phyloP scores from a whole-genome alignment of 2,888 invertebrate genomes.

The Folsomia manolachei region DNA sequence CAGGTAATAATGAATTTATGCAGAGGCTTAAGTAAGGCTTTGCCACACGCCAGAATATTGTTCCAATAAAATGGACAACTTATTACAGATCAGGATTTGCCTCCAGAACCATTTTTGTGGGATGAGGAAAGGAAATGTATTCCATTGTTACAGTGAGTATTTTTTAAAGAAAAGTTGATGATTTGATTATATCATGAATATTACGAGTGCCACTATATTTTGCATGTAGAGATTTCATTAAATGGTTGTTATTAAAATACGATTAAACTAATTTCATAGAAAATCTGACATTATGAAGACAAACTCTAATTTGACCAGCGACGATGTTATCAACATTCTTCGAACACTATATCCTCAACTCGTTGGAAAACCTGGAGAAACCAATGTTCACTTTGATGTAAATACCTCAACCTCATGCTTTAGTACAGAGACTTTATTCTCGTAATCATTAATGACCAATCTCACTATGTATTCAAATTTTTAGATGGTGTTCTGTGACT shows the following conservation, averaged over 20 bases:
- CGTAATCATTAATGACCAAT: not conserved
- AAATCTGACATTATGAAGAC: not conserved
- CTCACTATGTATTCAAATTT: too few relatives aligned
- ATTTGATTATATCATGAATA: too few relatives aligned
- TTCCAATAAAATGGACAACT: too few relatives aligned
- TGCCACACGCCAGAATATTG: too few relatives aligned
- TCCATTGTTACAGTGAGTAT: slow-evolving; percentile 20
- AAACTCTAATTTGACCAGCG: slow-evolving; percentile 19
- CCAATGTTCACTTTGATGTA: slow-evolving; percentile 37
- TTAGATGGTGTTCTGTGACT: slow-evolving; percentile 46
- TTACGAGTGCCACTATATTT: too few relatives aligned
- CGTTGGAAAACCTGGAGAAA: slow-evolving; percentile 23
- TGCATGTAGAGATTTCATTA: too few relatives aligned
- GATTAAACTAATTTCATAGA: not conserved
- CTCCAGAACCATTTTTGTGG: slow-evolving; percentile 37
- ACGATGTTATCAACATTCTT: slow-evolving; percentile 34
- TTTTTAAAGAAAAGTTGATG: too few relatives aligned
- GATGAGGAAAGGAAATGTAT: slow-evolving; percentile 31
- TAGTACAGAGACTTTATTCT: not conserved
- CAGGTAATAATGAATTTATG: too few relatives aligned
- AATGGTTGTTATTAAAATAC: not conserved
- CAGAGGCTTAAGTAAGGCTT: too few relatives aligned
- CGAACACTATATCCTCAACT: slow-evolving; percentile 34
- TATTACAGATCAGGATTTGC: slow-evolving; percentile 31
- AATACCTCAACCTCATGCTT: not conserved